A percentile compares a stretch with the other conserved stretches of the same genome.
These are phyloP conservation scores for Callyntrura sp. DNA, from an alignment of 2,888 invertebrate species.

Conservation along the genomic window DNA sequence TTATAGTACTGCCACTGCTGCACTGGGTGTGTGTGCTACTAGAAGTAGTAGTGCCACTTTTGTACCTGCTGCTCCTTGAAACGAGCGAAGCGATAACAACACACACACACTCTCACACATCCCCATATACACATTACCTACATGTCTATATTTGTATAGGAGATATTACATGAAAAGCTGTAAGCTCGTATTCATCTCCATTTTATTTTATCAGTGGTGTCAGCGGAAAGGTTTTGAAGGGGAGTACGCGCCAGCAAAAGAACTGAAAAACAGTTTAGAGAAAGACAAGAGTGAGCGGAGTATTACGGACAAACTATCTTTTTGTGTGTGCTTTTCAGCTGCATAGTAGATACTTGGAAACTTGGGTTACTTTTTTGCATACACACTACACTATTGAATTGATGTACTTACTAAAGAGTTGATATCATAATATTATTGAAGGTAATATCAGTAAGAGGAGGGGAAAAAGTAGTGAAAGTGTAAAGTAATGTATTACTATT, in stretches of 20 bases:
- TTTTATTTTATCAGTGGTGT: constrained; percentile 44
- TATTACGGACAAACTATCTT: not conserved
- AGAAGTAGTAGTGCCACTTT: not conserved
- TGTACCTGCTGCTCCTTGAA: constrained; percentile 60
- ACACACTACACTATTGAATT: not conserved
- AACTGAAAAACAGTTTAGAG: constrained; percentile 26
- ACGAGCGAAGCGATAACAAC: not conserved
- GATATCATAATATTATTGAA: constrained; percentile 22
- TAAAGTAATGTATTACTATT: constrained; percentile 43
- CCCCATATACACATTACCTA: not conserved
- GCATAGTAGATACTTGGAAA: not conserved
- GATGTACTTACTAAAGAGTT: constrained; percentile 10
- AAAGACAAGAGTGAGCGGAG: constrained; percentile 14
- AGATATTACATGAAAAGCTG: constrained; percentile 18
- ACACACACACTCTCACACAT: no score
- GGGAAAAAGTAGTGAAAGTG: not conserved
- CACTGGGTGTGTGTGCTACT: no score
- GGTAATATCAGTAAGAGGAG: constrained; percentile 6
- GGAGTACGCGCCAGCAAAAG: not conserved
- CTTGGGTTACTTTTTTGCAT: not conserved
- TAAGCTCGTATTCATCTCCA: constrained; percentile 70
- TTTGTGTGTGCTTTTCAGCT: not conserved
- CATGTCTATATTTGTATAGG: not conserved
- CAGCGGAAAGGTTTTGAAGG: constrained; percentile 60
- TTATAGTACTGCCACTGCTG: not conserved